phyloP scores from a whole-genome alignment of 2,888 invertebrate species.

The Bedellia somnulentella region DNA sequence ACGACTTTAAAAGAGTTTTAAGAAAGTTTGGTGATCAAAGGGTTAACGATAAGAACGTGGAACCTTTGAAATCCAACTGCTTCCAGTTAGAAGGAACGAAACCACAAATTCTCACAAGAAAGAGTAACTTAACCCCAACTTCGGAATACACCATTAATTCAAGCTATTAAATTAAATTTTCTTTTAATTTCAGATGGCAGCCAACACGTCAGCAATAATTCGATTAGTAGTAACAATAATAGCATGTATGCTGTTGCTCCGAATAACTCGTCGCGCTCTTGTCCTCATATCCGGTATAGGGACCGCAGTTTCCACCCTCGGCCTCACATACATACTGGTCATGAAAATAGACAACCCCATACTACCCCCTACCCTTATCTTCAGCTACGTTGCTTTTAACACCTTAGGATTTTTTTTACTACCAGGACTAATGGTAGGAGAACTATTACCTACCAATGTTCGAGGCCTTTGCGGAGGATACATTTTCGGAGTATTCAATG shows the following conservation, averaged over 20 bases:
- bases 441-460: conserved; percentile 72
- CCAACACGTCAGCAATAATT: conserved; percentile 69
- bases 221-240: conserved; percentile 66
- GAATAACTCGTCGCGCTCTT: conserved; percentile 66
- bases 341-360: conserved; percentile 24
- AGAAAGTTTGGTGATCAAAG: no score
- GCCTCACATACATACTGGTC: conserved; percentile 40
- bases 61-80: no score
- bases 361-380: conserved; percentile 36
- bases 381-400: conserved; percentile 74
- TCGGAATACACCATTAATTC: no score
- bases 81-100: no score
- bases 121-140: no score
- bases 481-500: conserved; percentile 72
- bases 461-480: conserved; percentile 74
- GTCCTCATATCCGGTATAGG: conserved; percentile 69
- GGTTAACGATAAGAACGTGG: no score
- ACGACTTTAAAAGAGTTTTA: no score
- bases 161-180: no score
- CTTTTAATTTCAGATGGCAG: conserved; percentile 41
- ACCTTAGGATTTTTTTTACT: conserved; percentile 74
- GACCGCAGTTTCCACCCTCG: conserved; percentile 65
- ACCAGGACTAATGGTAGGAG: conserved; percentile 75
- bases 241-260: conserved; percentile 66
- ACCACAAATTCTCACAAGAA: no score